Conservation (phyloP, 2,113 vertebrate species). For the Myotis lucifugus region DNA sequence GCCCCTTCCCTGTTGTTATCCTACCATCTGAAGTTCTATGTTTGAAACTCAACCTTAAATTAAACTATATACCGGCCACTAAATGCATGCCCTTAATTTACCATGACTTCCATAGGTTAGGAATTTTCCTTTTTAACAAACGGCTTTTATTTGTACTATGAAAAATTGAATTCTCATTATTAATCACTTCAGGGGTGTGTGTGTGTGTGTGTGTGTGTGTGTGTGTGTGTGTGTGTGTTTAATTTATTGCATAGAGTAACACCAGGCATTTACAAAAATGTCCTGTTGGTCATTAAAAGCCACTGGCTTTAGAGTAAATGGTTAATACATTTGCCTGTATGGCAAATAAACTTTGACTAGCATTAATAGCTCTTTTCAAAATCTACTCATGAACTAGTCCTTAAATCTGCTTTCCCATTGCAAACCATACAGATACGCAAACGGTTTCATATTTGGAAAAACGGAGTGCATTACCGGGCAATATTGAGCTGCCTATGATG, state of each 20-base stretch:
- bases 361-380: slow-evolving; percentile 1
- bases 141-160: background rate
- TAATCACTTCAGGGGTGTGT: background rate
- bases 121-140: background rate
- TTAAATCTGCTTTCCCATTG: background rate
- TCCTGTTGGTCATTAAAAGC: background rate
- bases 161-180: background rate
- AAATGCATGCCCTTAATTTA: background rate
- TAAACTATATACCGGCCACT: background rate
- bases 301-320: background rate
- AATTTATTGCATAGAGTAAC: background rate
- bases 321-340: background rate
- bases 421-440: background rate
- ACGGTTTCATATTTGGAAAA: background rate
- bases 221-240: background rate
- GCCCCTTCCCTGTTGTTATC: background rate
- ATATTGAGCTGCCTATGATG: background rate
- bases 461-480: background rate
- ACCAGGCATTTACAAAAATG: background rate
- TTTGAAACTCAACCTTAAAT: slow-evolving; percentile 18
- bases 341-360: background rate
- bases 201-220: background rate
- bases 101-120: background rate
- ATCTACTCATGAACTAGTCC: background rate
- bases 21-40: background rate